These are phyloP conservation scores for Siphlonurus alternatus DNA, from an alignment of 2,888 invertebrate species.

Conservation along the genomic window DNA sequence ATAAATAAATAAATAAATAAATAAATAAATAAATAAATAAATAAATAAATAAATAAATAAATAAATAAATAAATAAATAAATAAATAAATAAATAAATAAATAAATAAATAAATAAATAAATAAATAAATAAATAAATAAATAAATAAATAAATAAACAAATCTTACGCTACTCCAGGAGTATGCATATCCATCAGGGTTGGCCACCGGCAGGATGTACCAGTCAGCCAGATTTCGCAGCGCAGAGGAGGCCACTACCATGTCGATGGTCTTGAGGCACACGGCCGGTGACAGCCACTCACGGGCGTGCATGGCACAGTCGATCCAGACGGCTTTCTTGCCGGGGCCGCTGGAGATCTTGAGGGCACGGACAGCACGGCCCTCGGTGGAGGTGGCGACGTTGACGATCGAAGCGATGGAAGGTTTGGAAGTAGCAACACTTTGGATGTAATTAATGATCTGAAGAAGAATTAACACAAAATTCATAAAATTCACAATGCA, in stretches of 20 bases:
- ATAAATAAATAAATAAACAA: too few relatives aligned
- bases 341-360: conserved; percentile 18
- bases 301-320: conserved; percentile 23
- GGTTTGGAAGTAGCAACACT: neutral
- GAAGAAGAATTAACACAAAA: neutral
- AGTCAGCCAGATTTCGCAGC: conserved; percentile 20
- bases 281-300: neutral
- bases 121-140: too few relatives aligned
- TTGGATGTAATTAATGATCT: neutral
- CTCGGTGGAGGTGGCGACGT: conserved; percentile 20
- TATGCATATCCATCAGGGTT: conserved; percentile 30
- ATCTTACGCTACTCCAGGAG: conserved; percentile 14
- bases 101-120: too few relatives aligned
- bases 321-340: conserved; percentile 29
- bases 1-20: too few relatives aligned
- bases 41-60: too few relatives aligned
- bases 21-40: too few relatives aligned
- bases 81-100: too few relatives aligned
- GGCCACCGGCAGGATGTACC: conserved; percentile 26
- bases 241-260: neutral
- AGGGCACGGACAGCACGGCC: conserved; percentile 22
- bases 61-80: too few relatives aligned
- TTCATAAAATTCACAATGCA: too few relatives aligned
- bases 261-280: neutral
- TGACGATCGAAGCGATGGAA: conserved; percentile 8